A percentile compares a stretch with the other conserved stretches of the same genome.
Conservation (phyloP, 2,888 invertebrate species). For the Liodrosophila aerea region DNA sequence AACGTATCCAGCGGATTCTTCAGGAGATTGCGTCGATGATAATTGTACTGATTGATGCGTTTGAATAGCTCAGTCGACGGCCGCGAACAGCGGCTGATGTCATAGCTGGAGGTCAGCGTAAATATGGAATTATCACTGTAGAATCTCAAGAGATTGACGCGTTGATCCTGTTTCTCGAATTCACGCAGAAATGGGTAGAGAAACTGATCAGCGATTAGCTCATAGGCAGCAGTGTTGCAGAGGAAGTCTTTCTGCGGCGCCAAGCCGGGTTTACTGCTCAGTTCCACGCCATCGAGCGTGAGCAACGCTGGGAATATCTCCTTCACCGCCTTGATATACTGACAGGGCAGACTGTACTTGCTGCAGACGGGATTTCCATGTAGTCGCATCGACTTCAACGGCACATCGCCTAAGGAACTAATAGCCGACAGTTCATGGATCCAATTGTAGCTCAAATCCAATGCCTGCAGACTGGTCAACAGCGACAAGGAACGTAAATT, state of each 20-base stretch:
- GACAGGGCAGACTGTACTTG: slow-evolving; percentile 70
- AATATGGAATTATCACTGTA: slow-evolving; percentile 69
- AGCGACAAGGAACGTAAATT: slow-evolving; percentile 62
- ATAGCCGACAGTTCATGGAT: slow-evolving; percentile 68
- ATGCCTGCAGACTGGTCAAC: slow-evolving; percentile 71
- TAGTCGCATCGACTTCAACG: slow-evolving; percentile 69
- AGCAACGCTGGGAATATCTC: slow-evolving; percentile 69
- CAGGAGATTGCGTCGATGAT: slow-evolving; percentile 65
- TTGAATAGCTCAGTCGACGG: slow-evolving; percentile 48
- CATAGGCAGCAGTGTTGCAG: slow-evolving; percentile 72
- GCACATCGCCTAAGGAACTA: slow-evolving; percentile 62
- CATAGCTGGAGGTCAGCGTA: slow-evolving; percentile 74
- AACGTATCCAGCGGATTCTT: slow-evolving; percentile 61
- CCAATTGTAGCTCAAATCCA: slow-evolving; percentile 79
- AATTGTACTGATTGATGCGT: slow-evolving; percentile 71
- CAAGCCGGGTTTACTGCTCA: slow-evolving; percentile 56
- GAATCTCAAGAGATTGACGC: slow-evolving; percentile 46
- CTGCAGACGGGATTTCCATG: slow-evolving; percentile 79
- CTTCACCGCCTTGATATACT: slow-evolving; percentile 71
- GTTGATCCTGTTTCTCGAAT: slow-evolving; percentile 63
- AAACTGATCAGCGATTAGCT: slow-evolving; percentile 71
- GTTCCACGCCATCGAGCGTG: slow-evolving; percentile 74
- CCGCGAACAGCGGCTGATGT: slow-evolving; percentile 38
- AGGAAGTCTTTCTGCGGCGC: slow-evolving; percentile 74
- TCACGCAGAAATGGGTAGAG: slow-evolving; percentile 65